Evolutionary conservation across 2,797 vertebrate genomes (phyloP).

Genomic region (Crenuchus spilurus): DNA sequence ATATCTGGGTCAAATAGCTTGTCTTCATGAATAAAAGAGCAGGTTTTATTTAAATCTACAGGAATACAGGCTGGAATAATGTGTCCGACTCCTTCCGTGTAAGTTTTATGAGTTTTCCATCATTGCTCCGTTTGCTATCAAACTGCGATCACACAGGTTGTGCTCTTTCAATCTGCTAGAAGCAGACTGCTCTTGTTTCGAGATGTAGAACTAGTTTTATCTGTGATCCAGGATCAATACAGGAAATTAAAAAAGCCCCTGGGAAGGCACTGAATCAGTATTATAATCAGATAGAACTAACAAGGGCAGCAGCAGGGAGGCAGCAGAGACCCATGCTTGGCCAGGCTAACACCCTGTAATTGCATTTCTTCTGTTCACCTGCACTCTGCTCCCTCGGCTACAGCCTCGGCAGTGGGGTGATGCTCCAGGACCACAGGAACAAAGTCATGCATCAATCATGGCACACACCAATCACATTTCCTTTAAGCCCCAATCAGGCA

Average conservation of each 20-base stretch:
- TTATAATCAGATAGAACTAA: constrained; percentile 36
- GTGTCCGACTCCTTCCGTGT: constrained; percentile 57
- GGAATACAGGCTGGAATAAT: constrained; percentile 68
- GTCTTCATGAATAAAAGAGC: constrained; percentile 66
- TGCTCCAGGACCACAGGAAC: constrained; percentile 23
- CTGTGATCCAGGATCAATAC: constrained; percentile 45
- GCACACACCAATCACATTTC: constrained; percentile 14
- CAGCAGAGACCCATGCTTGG: constrained; percentile 29
- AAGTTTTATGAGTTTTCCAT: constrained; percentile 54
- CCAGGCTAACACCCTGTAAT: constrained; percentile 8
- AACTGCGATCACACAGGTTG: constrained; percentile 48
- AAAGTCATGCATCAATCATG: constrained; percentile 5
- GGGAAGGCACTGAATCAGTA: constrained; percentile 31
- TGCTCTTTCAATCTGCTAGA: constrained; percentile 25
- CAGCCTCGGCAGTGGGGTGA: background rate
- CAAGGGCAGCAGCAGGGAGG: constrained; percentile 46
- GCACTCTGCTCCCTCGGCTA: constrained; percentile 11
- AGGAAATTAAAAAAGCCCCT: constrained; percentile 52
- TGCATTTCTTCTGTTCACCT: constrained; percentile 21
- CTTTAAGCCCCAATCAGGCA: background rate
- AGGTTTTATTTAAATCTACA: constrained; percentile 63
- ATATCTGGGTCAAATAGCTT: constrained; percentile 58
- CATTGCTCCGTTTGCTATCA: constrained; percentile 42
- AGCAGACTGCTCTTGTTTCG: constrained; percentile 43
- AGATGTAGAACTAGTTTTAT: constrained; percentile 45